Base-by-base conservation (phyloP, 2,113 vertebrate genomes). In the cat (Felis catus) region DNA sequence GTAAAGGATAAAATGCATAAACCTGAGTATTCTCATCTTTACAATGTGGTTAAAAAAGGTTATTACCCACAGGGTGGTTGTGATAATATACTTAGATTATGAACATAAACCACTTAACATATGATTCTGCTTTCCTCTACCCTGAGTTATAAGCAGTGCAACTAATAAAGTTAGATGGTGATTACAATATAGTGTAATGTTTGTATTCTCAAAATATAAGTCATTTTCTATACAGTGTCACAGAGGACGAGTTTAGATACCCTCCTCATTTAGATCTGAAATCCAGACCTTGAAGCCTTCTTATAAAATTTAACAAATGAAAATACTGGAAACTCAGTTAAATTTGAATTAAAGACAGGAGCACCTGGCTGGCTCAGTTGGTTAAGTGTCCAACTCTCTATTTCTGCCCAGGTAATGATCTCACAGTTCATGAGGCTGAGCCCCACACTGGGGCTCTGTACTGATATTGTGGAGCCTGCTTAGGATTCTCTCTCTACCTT, bases 341-440 rank as follows among this genome's bases (percentile, higher is more conserved):
- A 39, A 74, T 85, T 45, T 93, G 29, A 92, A 76, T 81, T 74
- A 33, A 21, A 88, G 55, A 39, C 48, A 82, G 73, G 58, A 21
- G 21, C 58, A 21, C 58, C 55, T 23, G 21, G 19, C 1, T 61
- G 58, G 58, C 8, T 61, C 58, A 23, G 21, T 61, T 61, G 21
- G 21, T 21, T 61, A 61, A 61, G 58, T 7, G 21, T 23, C 58
- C 58, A 61, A 61, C 21, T 61, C 58, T 61, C 23, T 21, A 61
- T 61, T 61, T 61, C 58, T 25, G 21, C 58, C 2, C 58, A 61
- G 58, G 58, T 61, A 0, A 23, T 61, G 58, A 61, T 61, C 58
- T 61, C 58, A 25, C 58, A 61, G 58, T 25, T 61, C 58, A 21
- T 61, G 7, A 23, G 58, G 23, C 23, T 23, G 21, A 61, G 58